phyloP scores from a whole-genome alignment of 2,113 vertebrate species.

The Pomatostomus ruficeps region DNA sequence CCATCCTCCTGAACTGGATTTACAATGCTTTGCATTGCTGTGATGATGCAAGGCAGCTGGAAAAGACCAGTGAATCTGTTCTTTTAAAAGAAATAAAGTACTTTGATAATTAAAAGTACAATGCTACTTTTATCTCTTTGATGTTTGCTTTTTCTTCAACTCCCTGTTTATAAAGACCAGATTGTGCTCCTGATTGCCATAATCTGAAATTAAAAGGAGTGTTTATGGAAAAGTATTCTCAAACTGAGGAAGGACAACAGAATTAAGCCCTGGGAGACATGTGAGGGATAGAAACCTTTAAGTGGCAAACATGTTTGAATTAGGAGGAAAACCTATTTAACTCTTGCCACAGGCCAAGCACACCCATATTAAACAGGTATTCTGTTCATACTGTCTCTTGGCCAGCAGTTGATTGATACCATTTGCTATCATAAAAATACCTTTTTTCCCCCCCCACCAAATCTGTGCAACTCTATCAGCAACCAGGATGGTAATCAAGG shows the following conservation, averaged over 20 bases:
- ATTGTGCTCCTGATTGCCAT: neutral
- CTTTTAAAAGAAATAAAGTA: constrained; percentile 14
- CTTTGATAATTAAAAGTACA: constrained; percentile 31
- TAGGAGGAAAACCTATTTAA: neutral
- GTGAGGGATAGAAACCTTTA: neutral
- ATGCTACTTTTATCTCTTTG: constrained; percentile 13
- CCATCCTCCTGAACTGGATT: neutral
- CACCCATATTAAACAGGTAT: neutral
- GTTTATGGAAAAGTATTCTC: neutral
- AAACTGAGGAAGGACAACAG: neutral
- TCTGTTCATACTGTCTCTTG: neutral
- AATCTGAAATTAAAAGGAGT: constrained; percentile 4
- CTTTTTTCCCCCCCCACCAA: neutral
- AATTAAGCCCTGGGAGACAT: neutral
- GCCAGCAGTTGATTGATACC: neutral
- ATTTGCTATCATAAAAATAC: neutral
- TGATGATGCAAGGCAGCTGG: constrained; percentile 17
- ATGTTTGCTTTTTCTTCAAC: neutral
- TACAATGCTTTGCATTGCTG: neutral
- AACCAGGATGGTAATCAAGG: neutral
- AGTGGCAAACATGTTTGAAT: neutral
- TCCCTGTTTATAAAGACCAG: constrained; percentile 12
- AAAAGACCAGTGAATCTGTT: neutral
- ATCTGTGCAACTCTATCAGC: neutral
- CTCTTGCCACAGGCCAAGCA: neutral